These are phyloP conservation scores for Gymnogyps californianus DNA, from an alignment of 2,113 vertebrate species.

Conservation along the genomic window DNA sequence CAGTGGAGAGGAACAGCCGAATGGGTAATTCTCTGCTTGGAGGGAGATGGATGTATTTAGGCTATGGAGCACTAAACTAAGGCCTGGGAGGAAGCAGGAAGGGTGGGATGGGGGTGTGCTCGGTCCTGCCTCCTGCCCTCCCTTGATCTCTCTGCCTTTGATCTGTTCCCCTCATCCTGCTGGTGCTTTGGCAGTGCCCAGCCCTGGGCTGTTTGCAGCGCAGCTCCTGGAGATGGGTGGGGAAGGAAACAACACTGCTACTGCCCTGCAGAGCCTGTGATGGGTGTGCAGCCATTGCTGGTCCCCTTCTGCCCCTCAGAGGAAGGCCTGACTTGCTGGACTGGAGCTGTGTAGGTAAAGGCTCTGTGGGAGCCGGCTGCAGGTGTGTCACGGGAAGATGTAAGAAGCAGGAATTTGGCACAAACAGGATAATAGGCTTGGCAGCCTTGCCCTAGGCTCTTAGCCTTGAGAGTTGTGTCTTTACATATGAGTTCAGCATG, in stretches of 20 bases:
- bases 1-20: not conserved
- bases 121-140: not conserved
- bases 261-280: not conserved
- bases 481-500: not conserved
- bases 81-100: constrained; percentile 52
- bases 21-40: not conserved
- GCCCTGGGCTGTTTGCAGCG: not conserved
- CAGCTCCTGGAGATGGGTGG: not conserved
- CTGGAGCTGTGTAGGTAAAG: not conserved
- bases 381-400: not conserved
- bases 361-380: fast-evolving
- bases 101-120: not conserved
- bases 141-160: not conserved
- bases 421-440: not conserved
- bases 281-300: not conserved
- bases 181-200: not conserved
- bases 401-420: not conserved
- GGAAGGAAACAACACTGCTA: not conserved
- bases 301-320: not conserved
- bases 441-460: not conserved
- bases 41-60: not conserved
- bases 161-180: not conserved
- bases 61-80: not conserved
- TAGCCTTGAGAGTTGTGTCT: not conserved
- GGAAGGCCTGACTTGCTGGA: not conserved